Conservation (phyloP, 2,888 invertebrate species). For the Lottia gigantea region DNA sequence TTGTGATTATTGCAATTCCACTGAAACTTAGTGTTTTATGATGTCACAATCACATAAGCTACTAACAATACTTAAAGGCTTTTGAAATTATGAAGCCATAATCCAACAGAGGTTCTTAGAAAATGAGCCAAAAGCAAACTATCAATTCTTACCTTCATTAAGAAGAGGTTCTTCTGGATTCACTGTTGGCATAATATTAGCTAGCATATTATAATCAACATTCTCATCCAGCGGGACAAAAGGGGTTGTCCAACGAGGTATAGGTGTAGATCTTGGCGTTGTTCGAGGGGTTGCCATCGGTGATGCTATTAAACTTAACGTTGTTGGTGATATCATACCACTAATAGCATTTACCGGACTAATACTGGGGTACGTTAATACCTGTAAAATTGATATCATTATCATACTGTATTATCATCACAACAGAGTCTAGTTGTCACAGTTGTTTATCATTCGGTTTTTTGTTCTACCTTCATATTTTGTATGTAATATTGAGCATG, state of each 20-base stretch:
- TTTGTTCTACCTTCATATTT: neutral
- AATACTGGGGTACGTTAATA: slow-evolving; percentile 90
- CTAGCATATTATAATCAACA: slow-evolving; percentile 86
- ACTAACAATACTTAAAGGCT: no score
- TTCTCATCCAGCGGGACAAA: slow-evolving; percentile 89
- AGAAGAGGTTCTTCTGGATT: slow-evolving; percentile 75
- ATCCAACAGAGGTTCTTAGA: no score
- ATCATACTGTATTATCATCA: neutral
- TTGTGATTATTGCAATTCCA: no score
- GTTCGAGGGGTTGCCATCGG: slow-evolving; percentile 79
- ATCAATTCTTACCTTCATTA: slow-evolving; percentile 71
- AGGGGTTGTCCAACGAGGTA: slow-evolving; percentile 85
- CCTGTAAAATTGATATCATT: slow-evolving; percentile 72
- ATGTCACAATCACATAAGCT: no score
- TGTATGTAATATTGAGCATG: no score
- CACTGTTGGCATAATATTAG: slow-evolving; percentile 74
- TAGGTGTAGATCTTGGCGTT: slow-evolving; percentile 74
- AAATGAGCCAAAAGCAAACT: neutral
- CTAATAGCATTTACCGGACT: slow-evolving; percentile 84
- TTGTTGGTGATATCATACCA: slow-evolving; percentile 89
- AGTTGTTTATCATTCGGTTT: no score
- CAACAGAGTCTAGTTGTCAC: no score
- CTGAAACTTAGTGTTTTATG: no score
- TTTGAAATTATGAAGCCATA: no score
- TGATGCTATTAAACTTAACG: slow-evolving; percentile 83